Percentiles rank a stretch among this genome's conserved stretches.
Conservation (phyloP, 2,888 invertebrate species). For the Syrista parreyssii region DNA sequence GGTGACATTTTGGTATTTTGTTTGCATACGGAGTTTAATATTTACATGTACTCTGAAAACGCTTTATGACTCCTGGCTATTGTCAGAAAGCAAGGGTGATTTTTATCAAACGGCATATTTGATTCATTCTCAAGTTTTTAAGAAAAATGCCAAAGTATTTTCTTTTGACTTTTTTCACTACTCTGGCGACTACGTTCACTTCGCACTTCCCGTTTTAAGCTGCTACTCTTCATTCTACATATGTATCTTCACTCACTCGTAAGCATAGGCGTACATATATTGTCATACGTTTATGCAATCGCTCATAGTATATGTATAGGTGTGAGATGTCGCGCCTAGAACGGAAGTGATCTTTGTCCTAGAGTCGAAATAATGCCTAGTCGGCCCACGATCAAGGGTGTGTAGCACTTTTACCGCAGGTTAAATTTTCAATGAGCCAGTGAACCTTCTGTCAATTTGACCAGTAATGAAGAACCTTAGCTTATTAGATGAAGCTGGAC, state of each 20-base stretch:
- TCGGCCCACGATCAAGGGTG: conserved; percentile 24
- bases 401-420: conserved; percentile 16
- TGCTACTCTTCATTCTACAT: neutral
- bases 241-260: neutral
- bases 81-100: neutral
- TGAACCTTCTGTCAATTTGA: too few species aligned
- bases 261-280: neutral
- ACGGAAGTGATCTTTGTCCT: conserved; percentile 11
- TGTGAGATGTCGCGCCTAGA: neutral
- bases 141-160: neutral
- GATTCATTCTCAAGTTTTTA: neutral
- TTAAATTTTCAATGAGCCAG: neutral
- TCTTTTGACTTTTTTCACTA: neutral
- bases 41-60: neutral
- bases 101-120: neutral
- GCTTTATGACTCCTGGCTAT: neutral
- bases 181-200: neutral
- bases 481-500: too few species aligned
- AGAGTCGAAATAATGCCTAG: conserved; percentile 24
- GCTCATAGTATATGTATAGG: neutral
- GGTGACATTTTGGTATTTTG: neutral
- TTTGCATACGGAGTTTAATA: neutral
- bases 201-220: neutral
- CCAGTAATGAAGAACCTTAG: too few species aligned
- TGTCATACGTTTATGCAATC: neutral